Evolutionary conservation across 2,888 invertebrate genomes (phyloP), one percentile per base, ranked within the genome.

Genomic region (Drosophila tanythrix): DNA sequence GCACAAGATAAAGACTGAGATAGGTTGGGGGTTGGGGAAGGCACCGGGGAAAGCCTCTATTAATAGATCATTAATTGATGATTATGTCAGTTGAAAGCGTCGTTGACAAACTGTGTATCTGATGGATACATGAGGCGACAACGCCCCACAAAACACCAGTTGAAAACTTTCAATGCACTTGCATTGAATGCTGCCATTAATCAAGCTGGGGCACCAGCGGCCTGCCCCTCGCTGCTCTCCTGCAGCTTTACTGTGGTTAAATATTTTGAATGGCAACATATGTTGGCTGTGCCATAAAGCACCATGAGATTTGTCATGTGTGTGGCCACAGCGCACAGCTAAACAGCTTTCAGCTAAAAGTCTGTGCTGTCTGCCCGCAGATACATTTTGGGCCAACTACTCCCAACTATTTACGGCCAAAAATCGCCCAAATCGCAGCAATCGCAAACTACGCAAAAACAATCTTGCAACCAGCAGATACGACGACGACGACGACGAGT

Each of bases 31-130:
- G 18, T 1, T 48, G 18, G 35, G 18, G 13, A 31, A 5, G 21
- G 31, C n/a, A 29, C 11, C 2, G 66, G 70, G 72, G 61, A 66
- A 69, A 68, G 79, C 74, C 80, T 74, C 83, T 91, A 88, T 90
- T 90, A 90, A 91, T 91, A 91, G 81, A 74, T 76, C 82, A 86
- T 91, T 91, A 92, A 91, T 91, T 92, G 92, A 91, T 91, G 91
- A 90, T 91, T 88, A 89, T 92, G 91, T 89, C 89, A 89, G 83
- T 88, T 82, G 89, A 81, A 85, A 85, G 83, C 84, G 91, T 90
- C 91, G 90, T 92, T 91, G 91, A 92, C 85, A 90, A 88, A 85
- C 90, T 85, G 78, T 81, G 58, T 74, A 78, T 77, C 86, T 86
- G 87, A 86, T 90, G 82, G 83, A 76, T 80, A 87, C 84, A 83